Percentiles rank a stretch among this genome's conserved stretches.
Conservation (phyloP, 2,888 invertebrate genomes). For the Spilarctia lutea region DNA sequence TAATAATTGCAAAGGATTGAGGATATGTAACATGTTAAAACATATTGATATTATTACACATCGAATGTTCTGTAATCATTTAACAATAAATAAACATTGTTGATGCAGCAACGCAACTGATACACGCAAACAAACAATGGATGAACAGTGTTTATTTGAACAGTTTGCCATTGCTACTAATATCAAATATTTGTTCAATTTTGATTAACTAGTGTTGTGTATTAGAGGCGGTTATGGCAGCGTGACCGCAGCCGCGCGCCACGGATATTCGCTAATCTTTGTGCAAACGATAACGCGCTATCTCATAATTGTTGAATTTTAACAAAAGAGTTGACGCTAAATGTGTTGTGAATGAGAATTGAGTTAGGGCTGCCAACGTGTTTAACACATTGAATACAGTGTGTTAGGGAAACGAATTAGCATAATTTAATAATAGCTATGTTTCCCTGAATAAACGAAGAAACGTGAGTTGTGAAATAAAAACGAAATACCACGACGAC, state of each 20-base stretch:
- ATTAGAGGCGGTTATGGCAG: conserved; percentile 31
- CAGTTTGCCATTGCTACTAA: conserved; percentile 30
- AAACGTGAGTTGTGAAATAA: too few species aligned
- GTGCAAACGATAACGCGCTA: conserved; percentile 41
- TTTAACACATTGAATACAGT: background rate
- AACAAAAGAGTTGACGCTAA: conserved; percentile 8
- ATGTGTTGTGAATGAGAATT: background rate
- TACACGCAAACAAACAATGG: conserved; percentile 10
- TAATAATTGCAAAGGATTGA: background rate
- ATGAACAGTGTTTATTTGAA: conserved; percentile 8
- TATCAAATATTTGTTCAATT: conserved; percentile 40
- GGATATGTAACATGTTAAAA: background rate
- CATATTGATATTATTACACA: background rate
- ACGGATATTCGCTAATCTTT: conserved; percentile 50
- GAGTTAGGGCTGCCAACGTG: background rate
- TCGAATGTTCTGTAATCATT: background rate
- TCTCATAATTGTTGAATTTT: conserved; percentile 30
- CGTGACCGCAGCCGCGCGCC: conserved; percentile 32
- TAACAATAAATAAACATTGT: background rate
- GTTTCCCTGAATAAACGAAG: too few species aligned
- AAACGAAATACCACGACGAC: too few species aligned
- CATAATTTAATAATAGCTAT: background rate
- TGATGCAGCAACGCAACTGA: background rate
- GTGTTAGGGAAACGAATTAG: background rate
- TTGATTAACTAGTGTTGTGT: conserved; percentile 27